Evolutionary conservation across 2,797 vertebrate species (phyloP).

Genomic region (Myiotriccus ornatus): DNA sequence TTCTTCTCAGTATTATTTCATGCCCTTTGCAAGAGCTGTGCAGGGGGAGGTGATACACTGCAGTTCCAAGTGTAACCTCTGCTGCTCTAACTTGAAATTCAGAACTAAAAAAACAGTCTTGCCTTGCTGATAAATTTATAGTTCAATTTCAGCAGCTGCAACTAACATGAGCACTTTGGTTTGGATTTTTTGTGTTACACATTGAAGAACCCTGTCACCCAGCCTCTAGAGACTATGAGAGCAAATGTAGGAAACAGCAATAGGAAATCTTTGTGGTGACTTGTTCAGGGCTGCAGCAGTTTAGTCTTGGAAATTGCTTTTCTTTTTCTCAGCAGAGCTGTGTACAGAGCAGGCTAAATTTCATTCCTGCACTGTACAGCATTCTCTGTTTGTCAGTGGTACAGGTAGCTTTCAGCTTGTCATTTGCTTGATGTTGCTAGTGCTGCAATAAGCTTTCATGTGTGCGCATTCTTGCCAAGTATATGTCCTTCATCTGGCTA

Average conservation of each 20-base stretch:
- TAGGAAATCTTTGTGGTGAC: neutral
- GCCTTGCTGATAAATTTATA: neutral
- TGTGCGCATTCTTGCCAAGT: neutral
- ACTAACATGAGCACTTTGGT: neutral
- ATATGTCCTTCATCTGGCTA: neutral
- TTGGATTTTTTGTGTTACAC: neutral
- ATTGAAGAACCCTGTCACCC: neutral
- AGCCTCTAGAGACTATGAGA: neutral
- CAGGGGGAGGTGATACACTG: neutral
- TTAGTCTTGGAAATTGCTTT: neutral
- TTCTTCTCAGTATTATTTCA: neutral
- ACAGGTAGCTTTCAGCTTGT: neutral
- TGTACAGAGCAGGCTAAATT: neutral
- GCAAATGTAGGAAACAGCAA: neutral
- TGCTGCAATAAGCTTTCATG: neutral
- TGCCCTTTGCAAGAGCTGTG: neutral
- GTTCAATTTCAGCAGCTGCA: neutral
- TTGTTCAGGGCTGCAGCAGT: neutral
- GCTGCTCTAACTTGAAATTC: neutral
- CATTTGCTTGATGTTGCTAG: neutral
- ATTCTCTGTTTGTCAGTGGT: neutral
- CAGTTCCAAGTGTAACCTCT: neutral
- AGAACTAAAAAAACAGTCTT: neutral
- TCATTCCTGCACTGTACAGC: rapidly evolving
- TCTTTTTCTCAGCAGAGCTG: neutral